Evolutionary conservation across 2,797 vertebrate species (phyloP), one percentile per base, ranked within the genome.

Genomic region (Tapera naevia): DNA sequence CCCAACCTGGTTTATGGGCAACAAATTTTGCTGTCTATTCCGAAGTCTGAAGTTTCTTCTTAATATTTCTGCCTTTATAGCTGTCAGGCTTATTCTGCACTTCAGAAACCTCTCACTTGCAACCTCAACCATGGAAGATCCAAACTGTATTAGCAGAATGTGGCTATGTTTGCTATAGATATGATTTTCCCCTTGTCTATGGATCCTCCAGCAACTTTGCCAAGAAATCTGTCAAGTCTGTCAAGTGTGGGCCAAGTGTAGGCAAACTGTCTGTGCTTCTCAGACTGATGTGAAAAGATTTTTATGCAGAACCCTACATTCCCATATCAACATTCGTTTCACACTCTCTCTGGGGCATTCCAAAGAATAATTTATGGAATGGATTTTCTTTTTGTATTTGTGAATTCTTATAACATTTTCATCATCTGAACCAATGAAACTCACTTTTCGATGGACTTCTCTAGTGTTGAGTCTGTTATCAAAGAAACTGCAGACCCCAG

Each of bases 151-250:
- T 89, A 85, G 60, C 24, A 82, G 69, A 87, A 74, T 70, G 64
- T 51, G 60, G 21, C 54, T 91, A 32, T 92, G 24, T 85, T 92
- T 89, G 33, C 62, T 84, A 27, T 19, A 86, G 53, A 75, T 67
- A 76, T 74, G 32, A 69, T 74, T 88, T 37, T 86, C 70, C 74
- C 46, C 60, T 72, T 84, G 54, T 84, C 66, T 81, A 6, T 84
- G 50, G 78, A 79, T 84, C 28, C 8, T 43, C 45, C 17, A 6
- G 2, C 84, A 50, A 56, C 70, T 78, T 71, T 79, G 67, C 66
- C 53, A 93, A 91, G 94, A 91, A 74, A 81, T 75, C 70, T 94
- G 93, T 86, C 65, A 80, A 92, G 80, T 84, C 86, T 93, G 78
- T 81, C 83, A 92, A 78, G 48, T 53, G 74, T 89, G 45, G 80